These are phyloP conservation scores for Scylla paramamosain DNA, from an alignment of 1,140 invertebrate species.

Conservation along the genomic window DNA sequence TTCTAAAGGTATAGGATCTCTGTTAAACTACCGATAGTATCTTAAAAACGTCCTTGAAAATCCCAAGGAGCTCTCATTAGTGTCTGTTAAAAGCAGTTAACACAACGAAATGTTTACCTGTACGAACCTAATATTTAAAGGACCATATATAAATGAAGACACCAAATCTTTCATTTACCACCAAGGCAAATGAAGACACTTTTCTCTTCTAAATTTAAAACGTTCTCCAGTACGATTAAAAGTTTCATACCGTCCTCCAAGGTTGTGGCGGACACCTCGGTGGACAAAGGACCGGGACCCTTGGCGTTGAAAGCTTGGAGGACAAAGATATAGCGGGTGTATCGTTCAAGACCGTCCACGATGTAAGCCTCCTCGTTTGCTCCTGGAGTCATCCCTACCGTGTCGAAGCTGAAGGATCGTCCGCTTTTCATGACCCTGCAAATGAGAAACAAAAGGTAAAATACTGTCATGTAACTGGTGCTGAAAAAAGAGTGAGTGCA, in stretches of 20 bases:
- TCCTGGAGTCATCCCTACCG: constrained; percentile 60
- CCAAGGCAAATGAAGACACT: no score
- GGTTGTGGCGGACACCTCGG: constrained; percentile 88
- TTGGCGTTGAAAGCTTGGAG: constrained; percentile 81
- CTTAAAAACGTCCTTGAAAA: no score
- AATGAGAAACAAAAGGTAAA: neutral
- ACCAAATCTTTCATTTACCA: no score
- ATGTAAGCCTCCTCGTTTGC: constrained; percentile 67
- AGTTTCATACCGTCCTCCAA: constrained; percentile 85
- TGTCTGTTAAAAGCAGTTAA: no score
- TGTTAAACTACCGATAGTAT: no score
- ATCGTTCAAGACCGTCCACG: constrained; percentile 78
- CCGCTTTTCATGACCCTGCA: constrained; percentile 39
- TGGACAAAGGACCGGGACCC: constrained; percentile 87
- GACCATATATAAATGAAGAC: no score
- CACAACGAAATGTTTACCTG: no score
- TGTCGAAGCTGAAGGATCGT: constrained; percentile 67
- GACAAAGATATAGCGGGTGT: constrained; percentile 80
- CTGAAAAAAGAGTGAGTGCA: neutral
- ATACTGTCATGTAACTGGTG: neutral
- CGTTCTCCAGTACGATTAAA: no score
- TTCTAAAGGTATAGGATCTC: no score
- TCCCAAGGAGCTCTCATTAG: no score
- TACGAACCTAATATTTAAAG: no score
- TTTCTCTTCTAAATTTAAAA: no score